A percentile compares a stretch with the other conserved stretches of the same genome.
Conservation (phyloP, 2,888 invertebrate species). For the Ferdinandea cuprea region DNA sequence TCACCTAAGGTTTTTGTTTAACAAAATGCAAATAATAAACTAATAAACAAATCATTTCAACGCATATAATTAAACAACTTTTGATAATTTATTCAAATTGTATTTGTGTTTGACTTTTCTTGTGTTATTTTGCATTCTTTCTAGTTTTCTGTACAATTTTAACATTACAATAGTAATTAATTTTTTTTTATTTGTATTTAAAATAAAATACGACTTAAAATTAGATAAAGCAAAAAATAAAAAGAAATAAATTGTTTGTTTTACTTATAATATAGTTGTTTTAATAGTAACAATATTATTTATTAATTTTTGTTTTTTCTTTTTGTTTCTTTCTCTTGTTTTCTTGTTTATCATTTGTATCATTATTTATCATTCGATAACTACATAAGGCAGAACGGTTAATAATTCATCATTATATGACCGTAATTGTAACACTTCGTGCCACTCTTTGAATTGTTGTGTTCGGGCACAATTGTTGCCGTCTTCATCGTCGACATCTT, state of each 20-base stretch:
- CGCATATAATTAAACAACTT: conserved; percentile 58
- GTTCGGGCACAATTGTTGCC: conserved; percentile 76
- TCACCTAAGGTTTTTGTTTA: neutral
- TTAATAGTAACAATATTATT: conserved; percentile 56
- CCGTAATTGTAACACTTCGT: conserved; percentile 90
- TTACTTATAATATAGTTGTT: conserved; percentile 53
- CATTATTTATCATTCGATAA: conserved; percentile 89
- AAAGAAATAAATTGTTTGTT: conserved; percentile 25
- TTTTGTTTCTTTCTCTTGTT: conserved; percentile 9
- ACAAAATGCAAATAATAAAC: neutral
- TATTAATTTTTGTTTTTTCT: conserved; percentile 25
- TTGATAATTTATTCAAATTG: conserved; percentile 68
- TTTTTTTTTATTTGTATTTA: conserved; percentile 28
- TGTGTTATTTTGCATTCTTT: conserved; percentile 42
- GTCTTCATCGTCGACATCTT: conserved; percentile 76
- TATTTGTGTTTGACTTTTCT: conserved; percentile 58
- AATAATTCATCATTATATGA: conserved; percentile 91
- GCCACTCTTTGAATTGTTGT: conserved; percentile 93
- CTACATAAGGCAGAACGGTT: conserved; percentile 97
- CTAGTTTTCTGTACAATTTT: conserved; percentile 49
- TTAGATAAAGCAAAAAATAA: conserved; percentile 51
- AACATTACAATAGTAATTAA: conserved; percentile 41
- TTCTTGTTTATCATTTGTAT: conserved; percentile 34
- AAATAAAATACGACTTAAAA: conserved; percentile 58
- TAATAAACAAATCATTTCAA: conserved; percentile 4